phyloP scores from a whole-genome alignment of 2,888 invertebrate species.

The Galerucella calmariensis region DNA sequence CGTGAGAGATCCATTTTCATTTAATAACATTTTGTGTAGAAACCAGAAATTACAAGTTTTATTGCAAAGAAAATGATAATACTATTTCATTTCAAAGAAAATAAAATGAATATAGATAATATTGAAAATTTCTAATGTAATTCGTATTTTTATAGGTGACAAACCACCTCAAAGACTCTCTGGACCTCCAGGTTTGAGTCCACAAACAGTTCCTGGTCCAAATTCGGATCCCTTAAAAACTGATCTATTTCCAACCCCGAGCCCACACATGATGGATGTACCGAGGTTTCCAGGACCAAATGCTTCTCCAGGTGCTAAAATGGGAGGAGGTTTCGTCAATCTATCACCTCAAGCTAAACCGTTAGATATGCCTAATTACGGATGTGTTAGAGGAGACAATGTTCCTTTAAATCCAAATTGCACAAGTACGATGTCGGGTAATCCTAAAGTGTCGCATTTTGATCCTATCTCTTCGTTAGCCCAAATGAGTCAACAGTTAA shows the following conservation, averaged over 20 bases:
- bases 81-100: too few relatives aligned
- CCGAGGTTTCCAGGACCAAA: slow-evolving; percentile 67
- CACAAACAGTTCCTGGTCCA: slow-evolving; percentile 62
- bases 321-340: slow-evolving; percentile 64
- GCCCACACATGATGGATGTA: slow-evolving; percentile 64
- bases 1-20: too few relatives aligned
- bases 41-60: too few relatives aligned
- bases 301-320: slow-evolving; percentile 62
- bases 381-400: slow-evolving; percentile 70
- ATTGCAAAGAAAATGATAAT: too few relatives aligned
- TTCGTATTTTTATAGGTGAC: slow-evolving; percentile 54
- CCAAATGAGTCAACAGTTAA: slow-evolving; percentile 94
- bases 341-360: slow-evolving; percentile 64
- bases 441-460: slow-evolving; percentile 77
- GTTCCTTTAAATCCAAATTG: slow-evolving; percentile 76
- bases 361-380: slow-evolving; percentile 62
- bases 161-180: slow-evolving; percentile 58
- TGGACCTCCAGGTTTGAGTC: slow-evolving; percentile 62
- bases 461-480: slow-evolving; percentile 94
- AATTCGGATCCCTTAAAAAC: slow-evolving; percentile 61
- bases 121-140: too few relatives aligned
- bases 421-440: slow-evolving; percentile 68
- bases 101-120: too few relatives aligned
- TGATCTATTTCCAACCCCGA: slow-evolving; percentile 62
- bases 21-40: too few relatives aligned